phyloP scores from a whole-genome alignment of 2,113 vertebrate species.

The Coracopsis vasa region DNA sequence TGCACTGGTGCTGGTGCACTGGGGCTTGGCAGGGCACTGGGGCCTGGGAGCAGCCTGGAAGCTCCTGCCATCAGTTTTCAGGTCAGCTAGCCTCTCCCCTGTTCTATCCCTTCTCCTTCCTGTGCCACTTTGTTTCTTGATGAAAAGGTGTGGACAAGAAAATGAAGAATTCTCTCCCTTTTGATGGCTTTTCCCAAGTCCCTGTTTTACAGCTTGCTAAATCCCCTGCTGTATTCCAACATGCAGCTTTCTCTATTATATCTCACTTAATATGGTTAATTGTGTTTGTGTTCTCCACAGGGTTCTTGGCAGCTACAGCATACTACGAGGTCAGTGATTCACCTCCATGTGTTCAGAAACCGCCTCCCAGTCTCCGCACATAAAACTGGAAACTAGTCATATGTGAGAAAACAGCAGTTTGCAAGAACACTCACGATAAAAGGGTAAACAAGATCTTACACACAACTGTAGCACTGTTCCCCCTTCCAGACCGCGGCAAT shows the following conservation, averaged over 20 bases:
- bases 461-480: not conserved
- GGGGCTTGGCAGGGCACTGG: not conserved
- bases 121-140: rapidly evolving
- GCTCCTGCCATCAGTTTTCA: not conserved
- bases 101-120: not conserved
- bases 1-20: not conserved
- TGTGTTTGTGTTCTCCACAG: not conserved
- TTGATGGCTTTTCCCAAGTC: not conserved
- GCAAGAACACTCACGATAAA: not conserved
- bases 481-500: not conserved
- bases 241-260: not conserved
- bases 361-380: not conserved
- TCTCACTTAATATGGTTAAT: not conserved
- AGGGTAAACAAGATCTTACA: not conserved
- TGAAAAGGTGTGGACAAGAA: not conserved
- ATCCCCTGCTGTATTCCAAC: not conserved
- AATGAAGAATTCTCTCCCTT: not conserved
- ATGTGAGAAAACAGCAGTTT: not conserved
- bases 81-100: not conserved
- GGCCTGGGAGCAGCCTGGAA: not conserved
- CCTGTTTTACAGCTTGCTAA: not conserved
- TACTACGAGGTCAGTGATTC: not conserved
- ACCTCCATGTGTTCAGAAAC: not conserved
- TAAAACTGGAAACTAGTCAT: not conserved
- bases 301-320: not conserved